These are phyloP conservation scores for Epizoanthus fatuus DNA, from an alignment of 92 coral and sea anemone genomes.

Conservation along the genomic window DNA sequence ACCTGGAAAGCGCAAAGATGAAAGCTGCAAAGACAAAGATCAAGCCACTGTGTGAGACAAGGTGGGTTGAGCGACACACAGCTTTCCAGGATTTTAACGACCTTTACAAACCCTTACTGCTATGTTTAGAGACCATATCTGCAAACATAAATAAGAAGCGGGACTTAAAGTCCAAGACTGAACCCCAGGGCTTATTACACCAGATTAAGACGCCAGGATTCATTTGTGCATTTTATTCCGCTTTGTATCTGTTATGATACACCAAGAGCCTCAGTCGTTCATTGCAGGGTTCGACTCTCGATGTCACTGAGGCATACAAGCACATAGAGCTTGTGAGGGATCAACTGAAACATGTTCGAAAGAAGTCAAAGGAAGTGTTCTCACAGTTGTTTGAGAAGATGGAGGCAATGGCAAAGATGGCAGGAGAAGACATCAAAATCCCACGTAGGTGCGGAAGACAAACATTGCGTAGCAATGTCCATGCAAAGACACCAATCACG, in stretches of 20 bases:
- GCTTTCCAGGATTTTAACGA: slow-evolving; percentile 72
- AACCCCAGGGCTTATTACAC: slow-evolving; percentile 65
- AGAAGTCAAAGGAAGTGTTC: slow-evolving; percentile 53
- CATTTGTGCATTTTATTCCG: slow-evolving; percentile 60
- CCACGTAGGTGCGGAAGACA: slow-evolving; percentile 66
- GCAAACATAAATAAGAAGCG: slow-evolving; percentile 34
- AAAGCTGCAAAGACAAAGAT: slow-evolving; percentile 59
- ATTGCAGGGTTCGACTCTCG: slow-evolving; percentile 66
- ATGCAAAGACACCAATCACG: slow-evolving; percentile 59
- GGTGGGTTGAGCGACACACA: slow-evolving; percentile 75
- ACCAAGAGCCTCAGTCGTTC: slow-evolving; percentile 65
- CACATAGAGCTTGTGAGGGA: slow-evolving; percentile 50
- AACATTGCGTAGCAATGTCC: slow-evolving; percentile 58
- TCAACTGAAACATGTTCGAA: slow-evolving; percentile 49
- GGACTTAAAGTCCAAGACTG: slow-evolving; percentile 64
- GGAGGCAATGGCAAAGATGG: slow-evolving; percentile 60
- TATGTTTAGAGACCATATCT: slow-evolving; percentile 48
- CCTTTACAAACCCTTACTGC: slow-evolving; percentile 47
- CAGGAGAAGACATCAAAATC: slow-evolving; percentile 51
- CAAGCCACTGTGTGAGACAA: slow-evolving; percentile 68
- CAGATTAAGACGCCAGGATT: slow-evolving; percentile 55
- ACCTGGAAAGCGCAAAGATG: slow-evolving; percentile 47
- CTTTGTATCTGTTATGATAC: slow-evolving; percentile 61
- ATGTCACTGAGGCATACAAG: slow-evolving; percentile 63
- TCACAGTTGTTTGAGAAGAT: slow-evolving; percentile 52